A percentile compares a stretch with the other conserved stretches of the same genome.
These are phyloP conservation scores for Meloidogyne floridensis DNA, from an alignment of 1,140 invertebrate genomes.

Conservation along the genomic window DNA sequence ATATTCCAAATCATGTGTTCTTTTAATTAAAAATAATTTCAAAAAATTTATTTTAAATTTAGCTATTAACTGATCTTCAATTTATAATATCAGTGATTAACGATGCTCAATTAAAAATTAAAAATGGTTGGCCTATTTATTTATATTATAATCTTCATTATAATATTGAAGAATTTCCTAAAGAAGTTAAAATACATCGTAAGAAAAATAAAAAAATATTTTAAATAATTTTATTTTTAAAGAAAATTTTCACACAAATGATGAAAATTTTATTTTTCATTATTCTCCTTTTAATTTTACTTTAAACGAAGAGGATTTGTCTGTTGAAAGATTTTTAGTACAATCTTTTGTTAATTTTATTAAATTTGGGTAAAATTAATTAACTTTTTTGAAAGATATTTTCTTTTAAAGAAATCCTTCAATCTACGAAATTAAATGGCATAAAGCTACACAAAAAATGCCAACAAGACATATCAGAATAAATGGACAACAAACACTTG, in stretches of 20 bases:
- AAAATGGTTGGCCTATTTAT: constrained; percentile 29
- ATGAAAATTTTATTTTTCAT: constrained; percentile 16
- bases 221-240: constrained; percentile 18
- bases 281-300: neutral
- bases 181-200: constrained; percentile 23
- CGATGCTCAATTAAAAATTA: constrained; percentile 18
- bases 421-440: neutral
- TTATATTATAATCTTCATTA: constrained; percentile 27
- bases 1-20: too few species aligned
- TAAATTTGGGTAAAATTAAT: constrained; percentile 28
- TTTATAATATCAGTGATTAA: constrained; percentile 14
- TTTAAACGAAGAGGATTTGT: constrained; percentile 22
- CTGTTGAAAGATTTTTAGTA: constrained; percentile 6
- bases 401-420: constrained; percentile 16
- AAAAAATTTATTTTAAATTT: neutral
- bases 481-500: neutral
- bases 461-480: constrained; percentile 3
- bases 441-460: neutral
- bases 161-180: constrained; percentile 13
- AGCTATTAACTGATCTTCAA: constrained; percentile 28
- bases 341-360: constrained; percentile 29
- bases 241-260: constrained; percentile 29
- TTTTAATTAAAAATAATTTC: constrained; percentile 19
- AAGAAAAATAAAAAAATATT: constrained; percentile 12
- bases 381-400: neutral